These are phyloP conservation scores for Callithrix jacchus DNA, from an alignment of 2,113 vertebrate genomes.

Conservation along the genomic window DNA sequence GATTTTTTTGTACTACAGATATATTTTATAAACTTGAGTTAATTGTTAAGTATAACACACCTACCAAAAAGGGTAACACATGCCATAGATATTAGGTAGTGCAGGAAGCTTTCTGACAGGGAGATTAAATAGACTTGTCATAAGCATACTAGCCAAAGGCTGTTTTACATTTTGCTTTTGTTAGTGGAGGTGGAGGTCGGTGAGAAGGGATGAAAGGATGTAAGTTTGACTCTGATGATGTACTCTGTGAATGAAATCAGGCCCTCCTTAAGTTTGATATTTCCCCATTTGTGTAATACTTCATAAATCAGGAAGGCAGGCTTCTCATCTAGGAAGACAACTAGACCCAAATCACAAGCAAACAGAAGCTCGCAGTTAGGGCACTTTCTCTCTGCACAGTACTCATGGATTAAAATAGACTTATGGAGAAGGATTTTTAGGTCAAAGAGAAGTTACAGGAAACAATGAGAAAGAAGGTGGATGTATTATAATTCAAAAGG, in stretches of 20 bases:
- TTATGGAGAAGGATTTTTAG: background rate
- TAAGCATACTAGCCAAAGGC: background rate
- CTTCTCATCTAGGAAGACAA: background rate
- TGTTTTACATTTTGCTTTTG: constrained; percentile 41
- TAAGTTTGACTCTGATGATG: background rate
- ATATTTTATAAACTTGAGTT: background rate
- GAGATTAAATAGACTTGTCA: background rate
- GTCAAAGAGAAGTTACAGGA: background rate
- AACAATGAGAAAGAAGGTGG: background rate
- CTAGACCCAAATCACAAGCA: background rate
- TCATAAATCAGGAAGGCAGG: background rate
- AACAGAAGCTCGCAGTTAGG: background rate
- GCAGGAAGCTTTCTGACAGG: background rate
- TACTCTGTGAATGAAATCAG: background rate
- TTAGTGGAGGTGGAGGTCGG: background rate
- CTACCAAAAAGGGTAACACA: background rate
- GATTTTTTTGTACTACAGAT: background rate
- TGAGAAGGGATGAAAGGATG: background rate
- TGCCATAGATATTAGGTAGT: background rate
- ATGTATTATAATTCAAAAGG: background rate
- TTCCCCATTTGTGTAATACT: background rate
- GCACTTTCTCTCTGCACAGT: background rate
- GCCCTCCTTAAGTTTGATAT: background rate
- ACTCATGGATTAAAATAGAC: background rate
- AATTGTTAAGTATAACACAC: constrained; percentile 8